Percentiles rank a stretch among this genome's conserved stretches.
These are phyloP conservation scores for Ceratina australensis DNA, from an alignment of 1,140 invertebrate species.

Conservation along the genomic window DNA sequence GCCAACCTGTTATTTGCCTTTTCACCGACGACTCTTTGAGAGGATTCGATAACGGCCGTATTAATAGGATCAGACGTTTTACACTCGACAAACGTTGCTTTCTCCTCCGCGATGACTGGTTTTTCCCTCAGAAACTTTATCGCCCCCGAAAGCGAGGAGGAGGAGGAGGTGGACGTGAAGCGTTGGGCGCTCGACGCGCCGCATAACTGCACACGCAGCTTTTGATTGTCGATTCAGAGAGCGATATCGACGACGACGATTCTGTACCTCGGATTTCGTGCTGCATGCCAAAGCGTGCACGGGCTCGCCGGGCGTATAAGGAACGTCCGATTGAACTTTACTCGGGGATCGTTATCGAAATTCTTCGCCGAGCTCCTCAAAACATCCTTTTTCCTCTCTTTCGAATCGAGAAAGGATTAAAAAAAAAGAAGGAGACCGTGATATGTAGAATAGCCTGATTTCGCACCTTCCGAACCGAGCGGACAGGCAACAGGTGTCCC, in stretches of 20 bases:
- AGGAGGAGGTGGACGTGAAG: background rate
- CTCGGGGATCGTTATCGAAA: slow-evolving; percentile 26
- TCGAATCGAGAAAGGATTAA: background rate
- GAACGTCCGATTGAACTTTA: slow-evolving; percentile 27
- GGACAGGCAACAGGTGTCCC: background rate
- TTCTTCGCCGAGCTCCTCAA: slow-evolving; percentile 12
- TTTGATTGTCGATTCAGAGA: slow-evolving; percentile 50
- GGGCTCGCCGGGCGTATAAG: background rate
- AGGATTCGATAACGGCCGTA: background rate
- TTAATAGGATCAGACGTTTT: background rate
- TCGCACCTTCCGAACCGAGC: too few relatives aligned
- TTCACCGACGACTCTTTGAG: background rate
- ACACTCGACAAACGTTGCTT: slow-evolving; percentile 28
- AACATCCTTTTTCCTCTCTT: background rate
- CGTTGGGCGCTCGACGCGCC: background rate
- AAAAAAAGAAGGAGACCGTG: background rate
- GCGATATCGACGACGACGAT: slow-evolving; percentile 45
- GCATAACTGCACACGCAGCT: slow-evolving; percentile 48
- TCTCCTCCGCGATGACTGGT: slow-evolving; percentile 16
- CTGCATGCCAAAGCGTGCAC: slow-evolving; percentile 38
- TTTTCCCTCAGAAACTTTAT: slow-evolving; percentile 17
- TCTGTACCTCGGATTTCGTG: slow-evolving; percentile 35
- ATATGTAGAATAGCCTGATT: background rate
- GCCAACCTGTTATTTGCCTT: background rate
- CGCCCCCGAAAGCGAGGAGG: background rate